phyloP scores from a whole-genome alignment of 2,888 invertebrate genomes.

The Spialia ferax region DNA sequence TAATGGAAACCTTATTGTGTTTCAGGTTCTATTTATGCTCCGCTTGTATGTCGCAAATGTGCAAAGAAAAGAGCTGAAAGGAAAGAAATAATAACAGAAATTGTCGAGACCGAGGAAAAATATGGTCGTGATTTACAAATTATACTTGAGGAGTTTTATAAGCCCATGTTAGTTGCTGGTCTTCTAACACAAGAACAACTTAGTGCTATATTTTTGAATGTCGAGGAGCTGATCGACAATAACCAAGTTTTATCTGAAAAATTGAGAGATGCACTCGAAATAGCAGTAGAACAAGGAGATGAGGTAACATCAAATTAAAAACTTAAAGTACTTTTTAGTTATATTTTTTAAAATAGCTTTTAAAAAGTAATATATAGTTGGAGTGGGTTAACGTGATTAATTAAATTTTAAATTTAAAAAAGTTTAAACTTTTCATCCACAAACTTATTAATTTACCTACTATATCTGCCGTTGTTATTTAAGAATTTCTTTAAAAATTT shows the following conservation, averaged over 20 bases:
- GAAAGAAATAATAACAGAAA: constrained; percentile 97
- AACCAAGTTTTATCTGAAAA: constrained; percentile 95
- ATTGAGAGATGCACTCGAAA: constrained; percentile 94
- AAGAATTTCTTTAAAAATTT: too few species aligned
- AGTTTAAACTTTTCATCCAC: too few species aligned
- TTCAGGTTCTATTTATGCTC: constrained; percentile 90
- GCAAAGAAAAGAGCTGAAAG: constrained; percentile 95
- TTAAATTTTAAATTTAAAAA: too few species aligned
- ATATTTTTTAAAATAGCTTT: too few species aligned
- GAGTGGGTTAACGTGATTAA: too few species aligned
- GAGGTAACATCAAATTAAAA: constrained; percentile 71
- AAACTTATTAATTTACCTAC: too few species aligned
- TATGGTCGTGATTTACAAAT: constrained; percentile 97
- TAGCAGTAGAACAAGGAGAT: constrained; percentile 93
- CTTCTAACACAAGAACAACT: constrained; percentile 96
- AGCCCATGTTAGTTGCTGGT: constrained; percentile 97
- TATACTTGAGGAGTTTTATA: constrained; percentile 96
- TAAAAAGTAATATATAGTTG: too few species aligned
- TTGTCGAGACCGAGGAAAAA: constrained; percentile 98
- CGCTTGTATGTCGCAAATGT: constrained; percentile 95
- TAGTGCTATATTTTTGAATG: constrained; percentile 96
- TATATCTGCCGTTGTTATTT: too few species aligned
- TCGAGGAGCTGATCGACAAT: constrained; percentile 96
- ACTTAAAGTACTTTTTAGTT: too few species aligned
- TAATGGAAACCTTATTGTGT: too few species aligned